These are phyloP conservation scores for Amphimallon solstitiale DNA, from an alignment of 2,888 invertebrate genomes.

Conservation along the genomic window DNA sequence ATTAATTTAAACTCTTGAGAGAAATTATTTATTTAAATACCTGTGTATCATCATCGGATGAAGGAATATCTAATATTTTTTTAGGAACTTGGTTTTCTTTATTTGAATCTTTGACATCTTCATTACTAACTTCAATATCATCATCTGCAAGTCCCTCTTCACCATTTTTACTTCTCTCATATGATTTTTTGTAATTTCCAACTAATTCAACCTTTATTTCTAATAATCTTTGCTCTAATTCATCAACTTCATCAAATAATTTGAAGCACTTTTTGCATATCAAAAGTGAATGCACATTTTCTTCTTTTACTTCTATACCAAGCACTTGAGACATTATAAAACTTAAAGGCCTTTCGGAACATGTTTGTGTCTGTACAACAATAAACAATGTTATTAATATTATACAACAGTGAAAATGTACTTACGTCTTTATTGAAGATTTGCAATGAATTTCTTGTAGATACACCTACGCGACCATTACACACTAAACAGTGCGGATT, in stretches of 20 bases:
- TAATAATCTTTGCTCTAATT: slow-evolving; percentile 65
- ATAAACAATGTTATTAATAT: too few species aligned
- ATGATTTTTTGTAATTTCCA: slow-evolving; percentile 61
- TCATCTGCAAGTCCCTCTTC: slow-evolving; percentile 42
- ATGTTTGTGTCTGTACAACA: slow-evolving; percentile 51
- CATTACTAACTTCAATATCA: slow-evolving; percentile 46
- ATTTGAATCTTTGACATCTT: slow-evolving; percentile 40
- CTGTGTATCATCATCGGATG: slow-evolving; percentile 57
- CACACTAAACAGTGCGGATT: slow-evolving; percentile 71
- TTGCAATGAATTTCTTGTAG: slow-evolving; percentile 66
- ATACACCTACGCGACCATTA: slow-evolving; percentile 67
- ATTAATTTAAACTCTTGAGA: background rate
- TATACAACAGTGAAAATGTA: slow-evolving; percentile 5
- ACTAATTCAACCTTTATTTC: slow-evolving; percentile 67
- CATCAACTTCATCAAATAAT: slow-evolving; percentile 71
- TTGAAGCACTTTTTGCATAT: slow-evolving; percentile 77
- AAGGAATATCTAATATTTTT: slow-evolving; percentile 60
- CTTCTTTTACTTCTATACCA: slow-evolving; percentile 65
- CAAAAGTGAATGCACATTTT: slow-evolving; percentile 66
- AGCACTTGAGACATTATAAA: slow-evolving; percentile 64
- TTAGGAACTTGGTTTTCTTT: slow-evolving; percentile 55
- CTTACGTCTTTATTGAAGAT: slow-evolving; percentile 65
- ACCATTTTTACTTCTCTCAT: slow-evolving; percentile 45
- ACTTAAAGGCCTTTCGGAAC: slow-evolving; percentile 52
- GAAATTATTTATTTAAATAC: slow-evolving; percentile 6